Conservation (phyloP, 2,888 invertebrate species). For the Caenorhabditis panamensis region DNA sequence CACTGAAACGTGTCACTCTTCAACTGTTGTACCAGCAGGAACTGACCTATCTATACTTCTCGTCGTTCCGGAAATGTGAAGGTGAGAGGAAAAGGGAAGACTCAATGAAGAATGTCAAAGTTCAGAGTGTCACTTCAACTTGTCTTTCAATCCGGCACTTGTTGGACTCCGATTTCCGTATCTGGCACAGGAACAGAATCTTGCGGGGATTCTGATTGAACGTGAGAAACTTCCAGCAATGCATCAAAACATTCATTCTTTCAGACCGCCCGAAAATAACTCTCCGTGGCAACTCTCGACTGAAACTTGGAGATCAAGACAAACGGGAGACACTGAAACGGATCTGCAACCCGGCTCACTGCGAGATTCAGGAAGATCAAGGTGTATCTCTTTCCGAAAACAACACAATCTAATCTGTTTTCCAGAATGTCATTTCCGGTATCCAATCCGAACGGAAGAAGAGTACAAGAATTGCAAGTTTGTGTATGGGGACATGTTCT, state of each 20-base stretch:
- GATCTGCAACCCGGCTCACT: conserved; percentile 22
- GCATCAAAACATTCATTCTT: neutral
- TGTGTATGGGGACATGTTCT: conserved; percentile 44
- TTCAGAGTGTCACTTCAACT: conserved; percentile 34
- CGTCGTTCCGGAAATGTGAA: conserved; percentile 26
- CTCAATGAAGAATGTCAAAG: too few species aligned
- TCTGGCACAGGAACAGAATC: neutral
- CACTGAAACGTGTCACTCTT: conserved; percentile 25
- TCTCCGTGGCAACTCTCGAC: conserved; percentile 25
- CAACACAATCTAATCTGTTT: neutral
- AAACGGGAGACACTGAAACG: conserved; percentile 1
- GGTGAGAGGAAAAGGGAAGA: conserved; percentile 3
- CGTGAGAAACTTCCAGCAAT: neutral
- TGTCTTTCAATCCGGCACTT: conserved; percentile 14
- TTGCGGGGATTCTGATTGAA: neutral
- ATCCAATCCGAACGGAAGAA: neutral
- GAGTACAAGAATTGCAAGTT: conserved; percentile 13
- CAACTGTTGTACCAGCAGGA: conserved; percentile 13
- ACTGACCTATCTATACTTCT: conserved; percentile 41
- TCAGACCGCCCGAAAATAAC: conserved; percentile 30
- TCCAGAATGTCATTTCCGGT: conserved; percentile 35
- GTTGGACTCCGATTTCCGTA: conserved; percentile 25
- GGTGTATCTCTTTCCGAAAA: neutral
- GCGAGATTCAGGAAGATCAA: conserved; percentile 26
- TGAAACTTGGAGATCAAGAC: conserved; percentile 7